Conservation (phyloP, 2,888 invertebrate genomes). For the Philonicus albiceps region DNA sequence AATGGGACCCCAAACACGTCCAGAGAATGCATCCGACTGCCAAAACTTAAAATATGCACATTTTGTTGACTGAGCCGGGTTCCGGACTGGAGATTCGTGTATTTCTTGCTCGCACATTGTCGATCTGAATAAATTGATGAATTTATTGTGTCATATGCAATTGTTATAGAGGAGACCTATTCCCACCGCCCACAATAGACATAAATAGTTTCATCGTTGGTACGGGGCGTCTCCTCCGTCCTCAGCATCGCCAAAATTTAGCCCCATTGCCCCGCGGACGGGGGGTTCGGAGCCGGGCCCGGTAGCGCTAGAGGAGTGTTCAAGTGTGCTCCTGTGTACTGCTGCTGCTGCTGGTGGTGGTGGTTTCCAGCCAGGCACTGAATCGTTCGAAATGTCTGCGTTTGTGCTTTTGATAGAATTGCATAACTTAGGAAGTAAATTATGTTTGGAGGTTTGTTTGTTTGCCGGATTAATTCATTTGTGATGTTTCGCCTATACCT, state of each 20-base stretch:
- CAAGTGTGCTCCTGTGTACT: background rate
- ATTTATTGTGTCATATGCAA: slow-evolving; percentile 43
- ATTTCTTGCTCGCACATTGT: slow-evolving; percentile 37
- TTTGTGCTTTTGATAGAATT: slow-evolving; percentile 47
- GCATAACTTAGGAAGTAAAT: slow-evolving; percentile 48
- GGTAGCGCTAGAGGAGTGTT: background rate
- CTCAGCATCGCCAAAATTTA: background rate
- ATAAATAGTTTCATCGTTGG: slow-evolving; percentile 10
- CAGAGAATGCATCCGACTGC: background rate
- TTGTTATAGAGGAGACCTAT: slow-evolving; percentile 1
- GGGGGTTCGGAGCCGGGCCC: background rate
- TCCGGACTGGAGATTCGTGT: background rate
- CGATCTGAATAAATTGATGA: slow-evolving; percentile 44
- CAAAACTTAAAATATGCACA: slow-evolving; percentile 20
- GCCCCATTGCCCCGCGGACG: background rate
- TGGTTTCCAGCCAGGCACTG: slow-evolving; percentile 1
- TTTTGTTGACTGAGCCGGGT: slow-evolving; percentile 13
- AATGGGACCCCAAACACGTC: background rate
- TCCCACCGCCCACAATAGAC: background rate
- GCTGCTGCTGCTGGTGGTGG: background rate
- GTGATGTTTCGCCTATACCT: slow-evolving; percentile 44
- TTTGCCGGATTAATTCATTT: slow-evolving; percentile 47
- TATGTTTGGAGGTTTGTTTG: slow-evolving; percentile 47
- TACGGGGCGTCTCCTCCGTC: background rate
- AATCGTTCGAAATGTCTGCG: slow-evolving; percentile 42